Evolutionary conservation across 2,113 vertebrate species (phyloP), one percentile per base, ranked within the genome.

Genomic region (Ancistrus triradiatus): DNA sequence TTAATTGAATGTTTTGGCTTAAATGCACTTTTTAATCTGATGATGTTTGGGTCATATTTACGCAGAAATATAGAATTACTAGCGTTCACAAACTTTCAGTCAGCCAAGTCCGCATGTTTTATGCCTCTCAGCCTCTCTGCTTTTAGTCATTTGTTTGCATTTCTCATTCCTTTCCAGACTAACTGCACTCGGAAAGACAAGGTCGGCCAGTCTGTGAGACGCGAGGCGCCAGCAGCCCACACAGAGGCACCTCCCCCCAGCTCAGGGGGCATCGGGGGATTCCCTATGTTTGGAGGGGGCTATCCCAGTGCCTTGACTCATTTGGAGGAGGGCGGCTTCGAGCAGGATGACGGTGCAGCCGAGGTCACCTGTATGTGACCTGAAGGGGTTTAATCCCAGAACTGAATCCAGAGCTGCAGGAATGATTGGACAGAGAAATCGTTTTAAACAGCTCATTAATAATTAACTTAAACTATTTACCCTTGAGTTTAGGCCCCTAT

Each of bases 351-450:
- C 14, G 95, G 91, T 21, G 91, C 88, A n/a, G 90, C 91, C 3
- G 91, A 98, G 78, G 95, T 98, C 79, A 98, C 95, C 0, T 98
- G 94, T 47, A 97, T 98, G 86, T 98, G 77, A 94, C 64, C 7
- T 37, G 35, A 8, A 11, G 4, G 7, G 35, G 14, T 13, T 1
- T 7, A 4, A 2, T 13, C 2, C 9, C 9, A 37, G 2, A 13
- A 11, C 13, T 15, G 38, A 42, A 31, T 4, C 7, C 27, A 31
- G 27, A n/a, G n/a, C n/a, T n/a, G n/a, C n/a, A n/a, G n/a, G n/a
- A n/a, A n/a, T n/a, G n/a, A n/a, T n/a, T n/a, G n/a, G 7, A 3
- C 27, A 31, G 27, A 31, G 27, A 7, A 31, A 31, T 31, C 27
- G 3, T 31, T 31, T 25, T 19, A 18, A 17, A 33, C 35, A 35